Base-by-base conservation (phyloP, 1,140 invertebrate genomes). In the Drosophila triauraria region DNA sequence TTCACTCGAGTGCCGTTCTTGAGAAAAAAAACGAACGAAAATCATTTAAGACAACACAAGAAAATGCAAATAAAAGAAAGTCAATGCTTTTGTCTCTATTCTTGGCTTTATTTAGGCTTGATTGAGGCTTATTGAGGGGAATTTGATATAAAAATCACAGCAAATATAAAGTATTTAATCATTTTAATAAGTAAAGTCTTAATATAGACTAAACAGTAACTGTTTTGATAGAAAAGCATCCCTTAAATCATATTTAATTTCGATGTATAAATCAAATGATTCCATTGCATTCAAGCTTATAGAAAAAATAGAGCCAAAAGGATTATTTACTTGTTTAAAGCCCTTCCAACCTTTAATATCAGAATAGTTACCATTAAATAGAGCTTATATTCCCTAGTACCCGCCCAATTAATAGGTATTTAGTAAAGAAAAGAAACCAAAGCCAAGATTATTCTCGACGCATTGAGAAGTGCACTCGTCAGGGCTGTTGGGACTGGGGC, bases 401-500 rank as follows among this genome's bases (percentile, higher is more conserved):
- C 6, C 1, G 5, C 8, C 32, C n/a, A 78, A 50, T 13, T 32
- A 56, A n/a, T 42, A n/a, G 38, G 43, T 40, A 27, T 3, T 12
- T 32, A 23, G n/a, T n/a, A 7, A 27, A 51, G 68, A 62, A 47
- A 54, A 57, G 47, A 48, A 74, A 58, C 30, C 47, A 17, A 63
- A 70, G 54, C 35, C 65, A 51, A 82, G 58, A 75, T 75, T 68
- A 78, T 75, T 68, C 50, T 58, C 13, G 23, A 50, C 43, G 61
- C 78, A 82, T 70, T 77, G 35, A 15, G 59, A 35, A 65, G 57
- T 82, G 63, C 75, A 74, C 62, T 35, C 13, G 35, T 60, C 48
- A 27, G 3, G 69, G 53, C 17, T 50, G 54, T 23, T 56, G 63
- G 23, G 38, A 54, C 46, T 48, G 23, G 54, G 35, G 53, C n/a